Evolutionary conservation across 2,797 vertebrate species (phyloP).

Genomic region (Smutsia gigantea): DNA sequence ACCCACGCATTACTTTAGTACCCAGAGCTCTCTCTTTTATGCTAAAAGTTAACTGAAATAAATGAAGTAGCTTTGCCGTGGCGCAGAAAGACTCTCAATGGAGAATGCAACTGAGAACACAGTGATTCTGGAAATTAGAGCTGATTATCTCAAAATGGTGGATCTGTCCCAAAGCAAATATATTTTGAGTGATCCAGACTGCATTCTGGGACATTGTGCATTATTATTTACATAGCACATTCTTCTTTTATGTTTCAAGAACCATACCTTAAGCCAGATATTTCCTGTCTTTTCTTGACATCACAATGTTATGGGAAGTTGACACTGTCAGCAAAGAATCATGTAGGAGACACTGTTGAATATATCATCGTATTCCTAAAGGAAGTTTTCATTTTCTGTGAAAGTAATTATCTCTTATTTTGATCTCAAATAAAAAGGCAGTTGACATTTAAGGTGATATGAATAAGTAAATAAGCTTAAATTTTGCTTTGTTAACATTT

Average conservation of each 20-base stretch:
- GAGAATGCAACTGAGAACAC: background rate
- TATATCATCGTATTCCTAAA: conserved; percentile 41
- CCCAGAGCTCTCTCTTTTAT: background rate
- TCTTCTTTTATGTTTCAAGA: conserved; percentile 52
- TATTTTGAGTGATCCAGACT: background rate
- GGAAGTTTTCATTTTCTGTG: conserved; percentile 52
- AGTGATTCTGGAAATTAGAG: background rate
- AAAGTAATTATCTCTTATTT: conserved; percentile 62
- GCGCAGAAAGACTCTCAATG: background rate
- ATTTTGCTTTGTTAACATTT: conserved; percentile 60
- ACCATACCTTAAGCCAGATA: conserved; percentile 23
- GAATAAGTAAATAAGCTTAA: conserved; percentile 48
- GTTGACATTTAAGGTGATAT: conserved; percentile 59
- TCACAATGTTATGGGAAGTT: conserved; percentile 11
- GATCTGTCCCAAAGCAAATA: conserved; percentile 2
- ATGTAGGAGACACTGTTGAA: conserved; percentile 53
- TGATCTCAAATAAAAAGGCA: conserved; percentile 51
- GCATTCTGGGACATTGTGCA: background rate
- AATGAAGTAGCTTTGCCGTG: background rate
- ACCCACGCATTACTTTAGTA: background rate
- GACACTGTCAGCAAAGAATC: conserved; percentile 36
- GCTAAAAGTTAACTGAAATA: background rate
- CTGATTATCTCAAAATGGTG: background rate
- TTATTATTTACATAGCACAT: conserved; percentile 11
- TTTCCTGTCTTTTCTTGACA: conserved; percentile 50